These are phyloP conservation scores for Polyergus mexicanus DNA, from an alignment of 1,140 invertebrate genomes.

Conservation along the genomic window DNA sequence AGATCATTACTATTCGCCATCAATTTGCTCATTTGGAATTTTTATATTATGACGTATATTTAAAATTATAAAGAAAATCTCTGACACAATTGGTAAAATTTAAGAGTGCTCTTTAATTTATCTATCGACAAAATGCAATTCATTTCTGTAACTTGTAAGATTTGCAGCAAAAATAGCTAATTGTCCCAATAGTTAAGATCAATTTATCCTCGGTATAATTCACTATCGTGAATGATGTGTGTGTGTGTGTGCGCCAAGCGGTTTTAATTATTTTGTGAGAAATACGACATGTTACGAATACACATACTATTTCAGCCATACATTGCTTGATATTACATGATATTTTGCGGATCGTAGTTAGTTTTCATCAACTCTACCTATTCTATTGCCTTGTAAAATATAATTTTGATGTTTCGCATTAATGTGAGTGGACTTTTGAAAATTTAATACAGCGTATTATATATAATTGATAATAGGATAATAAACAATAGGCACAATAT, in stretches of 20 bases:
- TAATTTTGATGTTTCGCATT: conserved; percentile 21
- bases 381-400: conserved; percentile 22
- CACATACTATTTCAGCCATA: conserved; percentile 10
- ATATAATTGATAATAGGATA: background rate
- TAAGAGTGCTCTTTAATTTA: background rate
- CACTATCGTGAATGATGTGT: background rate
- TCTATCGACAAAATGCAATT: background rate
- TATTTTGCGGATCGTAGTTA: conserved; percentile 22
- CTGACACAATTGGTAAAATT: background rate
- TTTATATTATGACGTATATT: background rate
- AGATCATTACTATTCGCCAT: background rate
- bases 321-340: conserved; percentile 48
- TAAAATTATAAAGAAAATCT: background rate
- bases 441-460: conserved; percentile 52
- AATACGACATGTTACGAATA: conserved; percentile 41
- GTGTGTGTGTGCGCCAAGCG: background rate
- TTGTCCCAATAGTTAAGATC: conserved; percentile 47
- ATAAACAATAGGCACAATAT: conserved; percentile 15
- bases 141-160: conserved; percentile 18
- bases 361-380: conserved; percentile 20
- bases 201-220: conserved; percentile 55
- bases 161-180: conserved; percentile 42
- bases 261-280: conserved; percentile 52
- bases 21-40: background rate
- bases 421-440: conserved; percentile 53